Evolutionary conservation across 2,888 invertebrate genomes (phyloP), one percentile per base, ranked within the genome.

Genomic region (Standfussiana lucernea): DNA sequence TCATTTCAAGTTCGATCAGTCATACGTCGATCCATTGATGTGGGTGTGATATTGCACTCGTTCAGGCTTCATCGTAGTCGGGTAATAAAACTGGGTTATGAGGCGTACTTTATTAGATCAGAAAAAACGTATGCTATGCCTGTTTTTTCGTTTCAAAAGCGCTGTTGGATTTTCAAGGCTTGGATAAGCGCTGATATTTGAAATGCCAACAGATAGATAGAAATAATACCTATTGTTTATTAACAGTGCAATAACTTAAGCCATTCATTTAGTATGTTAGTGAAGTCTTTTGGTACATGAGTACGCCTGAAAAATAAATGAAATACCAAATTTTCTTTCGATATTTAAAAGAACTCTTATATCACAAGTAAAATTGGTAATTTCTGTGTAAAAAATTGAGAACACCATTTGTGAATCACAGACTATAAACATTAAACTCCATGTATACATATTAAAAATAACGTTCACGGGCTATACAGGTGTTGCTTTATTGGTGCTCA

Each of bases 401-500:
- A 64, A 76, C 40, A 71, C 68, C 59, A 71, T 69, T 68, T 74
- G 59, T 82, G 45, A 69, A 82, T 85, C 85, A 83, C 83, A 81
- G 74, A 74, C 6, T 77, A 45, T 75, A 64, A 79, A 84, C 80
- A 84, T 45, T 84, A 56, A 77, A 79, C 80, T 80, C 47, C 56
- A 69, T 72, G 53, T 75, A 77, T 75, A 77, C 70, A 79, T 70
- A 68, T 65, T 76, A 75, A 67, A 74, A 81, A 72, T 62, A 77
- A 77, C 40, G 45, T 85, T 74, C 62, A 42, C 35, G 65, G 59
- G 65, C 15, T 72, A 72, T 72, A 69, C 37, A 50, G 53, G 72
- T 59, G 45, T 76, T 75, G 61, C 56, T 81, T 81, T 83, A 77
- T 81, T 74, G 13, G 62, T 74, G 85, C 74, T 80, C 50, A 47